Evolutionary conservation across 2,797 vertebrate species (phyloP).

Genomic region (Ambastaia sidthimunki): DNA sequence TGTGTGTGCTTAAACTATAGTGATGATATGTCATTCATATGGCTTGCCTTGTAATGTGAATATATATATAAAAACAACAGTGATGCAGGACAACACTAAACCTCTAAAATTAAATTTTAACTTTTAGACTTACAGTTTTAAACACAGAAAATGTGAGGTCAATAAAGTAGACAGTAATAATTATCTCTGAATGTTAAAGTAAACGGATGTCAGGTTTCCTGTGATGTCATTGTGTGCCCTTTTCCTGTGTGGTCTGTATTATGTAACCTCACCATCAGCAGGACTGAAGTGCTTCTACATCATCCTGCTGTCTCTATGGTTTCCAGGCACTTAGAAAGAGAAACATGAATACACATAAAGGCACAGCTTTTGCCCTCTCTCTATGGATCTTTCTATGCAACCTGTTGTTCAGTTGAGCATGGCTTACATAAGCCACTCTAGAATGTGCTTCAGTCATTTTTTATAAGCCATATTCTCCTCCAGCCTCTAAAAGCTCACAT

Average conservation of each 20-base stretch:
- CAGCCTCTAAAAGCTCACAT: not conserved
- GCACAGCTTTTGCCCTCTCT: not conserved
- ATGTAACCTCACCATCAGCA: not conserved
- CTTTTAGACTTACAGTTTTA: too few species aligned
- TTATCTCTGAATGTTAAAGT: not conserved
- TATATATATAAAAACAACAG: too few species aligned
- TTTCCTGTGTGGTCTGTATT: conserved; percentile 13
- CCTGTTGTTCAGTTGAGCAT: conserved; percentile 8
- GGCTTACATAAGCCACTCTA: conserved; percentile 31
- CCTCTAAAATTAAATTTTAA: too few species aligned
- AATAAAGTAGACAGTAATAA: not conserved
- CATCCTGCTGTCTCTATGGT: conserved; percentile 11
- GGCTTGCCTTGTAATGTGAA: too few species aligned
- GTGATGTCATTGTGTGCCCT: not conserved
- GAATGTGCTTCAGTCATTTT: not conserved
- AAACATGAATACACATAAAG: conserved; percentile 4
- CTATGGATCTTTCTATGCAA: too few species aligned
- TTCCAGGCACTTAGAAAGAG: conserved; percentile 23
- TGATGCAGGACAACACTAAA: too few species aligned
- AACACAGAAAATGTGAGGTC: not conserved
- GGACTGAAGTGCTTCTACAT: conserved; percentile 3
- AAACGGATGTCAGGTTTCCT: not conserved
- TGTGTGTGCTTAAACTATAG: not conserved
- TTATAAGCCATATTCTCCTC: not conserved
- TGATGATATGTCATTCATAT: not conserved